Percentiles rank a stretch among this genome's conserved stretches.
Conservation (phyloP, 2,113 vertebrate species). For the Phylloscopus trochiloides region DNA sequence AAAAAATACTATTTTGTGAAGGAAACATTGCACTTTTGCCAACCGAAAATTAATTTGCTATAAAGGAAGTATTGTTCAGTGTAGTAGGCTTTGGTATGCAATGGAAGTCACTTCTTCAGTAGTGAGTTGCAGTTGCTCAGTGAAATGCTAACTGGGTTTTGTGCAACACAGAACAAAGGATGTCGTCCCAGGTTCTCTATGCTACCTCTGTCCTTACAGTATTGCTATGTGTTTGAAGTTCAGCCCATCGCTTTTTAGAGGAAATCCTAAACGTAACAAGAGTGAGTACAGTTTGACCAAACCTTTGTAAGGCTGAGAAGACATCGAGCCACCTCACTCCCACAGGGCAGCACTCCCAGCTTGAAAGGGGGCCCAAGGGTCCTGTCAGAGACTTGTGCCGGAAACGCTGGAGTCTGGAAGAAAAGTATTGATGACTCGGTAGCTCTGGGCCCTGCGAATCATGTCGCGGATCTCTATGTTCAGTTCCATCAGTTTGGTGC, state of each 20-base stretch:
- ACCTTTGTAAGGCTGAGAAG: slow-evolving; percentile 84
- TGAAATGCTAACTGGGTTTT: slow-evolving; percentile 68
- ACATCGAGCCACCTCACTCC: slow-evolving; percentile 72
- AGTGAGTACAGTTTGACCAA: slow-evolving; percentile 82
- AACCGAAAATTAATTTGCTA: slow-evolving; percentile 78
- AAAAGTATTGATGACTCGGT: slow-evolving; percentile 86
- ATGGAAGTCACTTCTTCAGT: slow-evolving; percentile 82
- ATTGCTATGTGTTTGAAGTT: slow-evolving; percentile 83
- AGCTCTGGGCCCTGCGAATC: slow-evolving; percentile 88
- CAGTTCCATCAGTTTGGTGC: slow-evolving; percentile 89
- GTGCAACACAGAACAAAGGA: slow-evolving; percentile 77
- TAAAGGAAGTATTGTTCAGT: slow-evolving; percentile 75
- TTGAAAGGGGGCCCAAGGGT: slow-evolving; percentile 69
- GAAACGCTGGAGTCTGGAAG: slow-evolving; percentile 90
- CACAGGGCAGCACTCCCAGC: slow-evolving; percentile 83
- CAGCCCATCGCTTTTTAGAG: slow-evolving; percentile 76
- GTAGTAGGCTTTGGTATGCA: slow-evolving; percentile 87
- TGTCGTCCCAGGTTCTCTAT: slow-evolving; percentile 56
- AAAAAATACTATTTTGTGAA: slow-evolving; percentile 76
- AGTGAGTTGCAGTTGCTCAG: slow-evolving; percentile 75
- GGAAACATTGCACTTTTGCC: slow-evolving; percentile 94
- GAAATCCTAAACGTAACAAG: slow-evolving; percentile 80
- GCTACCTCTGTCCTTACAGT: slow-evolving; percentile 73
- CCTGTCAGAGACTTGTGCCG: slow-evolving; percentile 92
- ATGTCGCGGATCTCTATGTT: slow-evolving; percentile 93